Conservation (phyloP, 35 echinoderm and acorn worm species). For the Acanthaster planci region DNA sequence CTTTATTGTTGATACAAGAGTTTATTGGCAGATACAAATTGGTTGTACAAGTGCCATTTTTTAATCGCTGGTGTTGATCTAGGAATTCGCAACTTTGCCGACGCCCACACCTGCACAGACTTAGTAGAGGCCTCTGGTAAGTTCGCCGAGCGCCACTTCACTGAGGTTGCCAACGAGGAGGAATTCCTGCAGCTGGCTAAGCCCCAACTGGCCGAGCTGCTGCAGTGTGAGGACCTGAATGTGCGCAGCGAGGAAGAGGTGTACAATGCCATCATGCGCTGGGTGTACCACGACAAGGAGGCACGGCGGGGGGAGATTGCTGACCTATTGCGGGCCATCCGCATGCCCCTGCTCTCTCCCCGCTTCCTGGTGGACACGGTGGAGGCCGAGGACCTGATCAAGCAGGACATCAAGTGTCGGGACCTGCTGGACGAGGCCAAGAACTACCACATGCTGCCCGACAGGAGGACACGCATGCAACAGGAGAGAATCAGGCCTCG, state of each 20-base stretch:
- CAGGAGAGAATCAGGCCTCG: conserved; percentile 57
- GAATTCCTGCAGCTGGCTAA: conserved; percentile 69
- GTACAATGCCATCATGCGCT: conserved; percentile 81
- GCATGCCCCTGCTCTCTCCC: conserved; percentile 71
- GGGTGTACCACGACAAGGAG: conserved; percentile 80
- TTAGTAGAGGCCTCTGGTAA: conserved; percentile 65
- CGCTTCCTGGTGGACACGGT: conserved; percentile 76
- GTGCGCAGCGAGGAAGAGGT: conserved; percentile 78
- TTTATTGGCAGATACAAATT: no score
- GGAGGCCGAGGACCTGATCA: conserved; percentile 74
- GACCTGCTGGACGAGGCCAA: conserved; percentile 83
- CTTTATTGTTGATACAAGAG: no score
- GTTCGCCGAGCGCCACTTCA: conserved; percentile 68
- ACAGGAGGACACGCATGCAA: conserved; percentile 45
- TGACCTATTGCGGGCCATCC: conserved; percentile 54
- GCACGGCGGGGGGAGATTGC: conserved; percentile 50
- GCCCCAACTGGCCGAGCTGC: conserved; percentile 60
- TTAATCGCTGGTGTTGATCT: background rate
- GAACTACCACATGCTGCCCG: conserved; percentile 86
- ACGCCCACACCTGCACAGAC: conserved; percentile 78
- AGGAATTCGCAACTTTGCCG: conserved; percentile 78
- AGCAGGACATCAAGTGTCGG: conserved; percentile 77
- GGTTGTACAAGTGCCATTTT: no score
- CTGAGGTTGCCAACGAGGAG: conserved; percentile 71
- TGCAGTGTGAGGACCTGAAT: conserved; percentile 68